Conservation (phyloP, 2,797 vertebrate genomes). For the Atherinosoma microstoma region DNA sequence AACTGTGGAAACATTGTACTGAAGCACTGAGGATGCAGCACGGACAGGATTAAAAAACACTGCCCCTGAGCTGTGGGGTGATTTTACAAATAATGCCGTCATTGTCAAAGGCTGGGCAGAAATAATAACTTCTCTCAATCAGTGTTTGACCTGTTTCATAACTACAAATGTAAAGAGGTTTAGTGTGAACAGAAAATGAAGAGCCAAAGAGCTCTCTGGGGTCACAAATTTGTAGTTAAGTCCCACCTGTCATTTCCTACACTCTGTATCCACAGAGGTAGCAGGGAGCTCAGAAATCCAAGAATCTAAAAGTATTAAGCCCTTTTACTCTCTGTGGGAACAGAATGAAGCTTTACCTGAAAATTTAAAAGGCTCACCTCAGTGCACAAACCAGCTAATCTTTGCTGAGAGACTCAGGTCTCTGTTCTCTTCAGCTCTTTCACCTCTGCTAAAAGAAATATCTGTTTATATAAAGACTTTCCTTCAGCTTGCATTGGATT, state of each 20-base stretch:
- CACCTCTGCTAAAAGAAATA: background rate
- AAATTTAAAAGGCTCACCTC: constrained; percentile 32
- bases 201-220: background rate
- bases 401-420: constrained; percentile 22
- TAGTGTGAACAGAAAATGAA: background rate
- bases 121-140: constrained; percentile 5
- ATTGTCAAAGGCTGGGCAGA: background rate
- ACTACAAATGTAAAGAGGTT: background rate
- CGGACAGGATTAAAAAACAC: constrained; percentile 6
- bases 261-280: background rate
- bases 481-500: background rate
- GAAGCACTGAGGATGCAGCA: background rate
- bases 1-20: constrained; percentile 34
- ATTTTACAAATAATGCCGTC: background rate
- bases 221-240: constrained; percentile 6
- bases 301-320: constrained; percentile 28
- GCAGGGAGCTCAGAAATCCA: constrained; percentile 11
- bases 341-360: constrained; percentile 21
- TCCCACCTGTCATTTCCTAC: background rate
- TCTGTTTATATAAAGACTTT: constrained; percentile 6
- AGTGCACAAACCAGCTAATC: constrained; percentile 21
- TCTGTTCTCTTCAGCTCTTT: background rate
- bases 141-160: background rate
- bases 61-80: background rate
- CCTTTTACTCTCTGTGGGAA: constrained; percentile 3